A percentile compares a stretch with the other conserved stretches of the same genome.
Conservation (phyloP, 2,113 vertebrate species). For the Egretta garzetta region DNA sequence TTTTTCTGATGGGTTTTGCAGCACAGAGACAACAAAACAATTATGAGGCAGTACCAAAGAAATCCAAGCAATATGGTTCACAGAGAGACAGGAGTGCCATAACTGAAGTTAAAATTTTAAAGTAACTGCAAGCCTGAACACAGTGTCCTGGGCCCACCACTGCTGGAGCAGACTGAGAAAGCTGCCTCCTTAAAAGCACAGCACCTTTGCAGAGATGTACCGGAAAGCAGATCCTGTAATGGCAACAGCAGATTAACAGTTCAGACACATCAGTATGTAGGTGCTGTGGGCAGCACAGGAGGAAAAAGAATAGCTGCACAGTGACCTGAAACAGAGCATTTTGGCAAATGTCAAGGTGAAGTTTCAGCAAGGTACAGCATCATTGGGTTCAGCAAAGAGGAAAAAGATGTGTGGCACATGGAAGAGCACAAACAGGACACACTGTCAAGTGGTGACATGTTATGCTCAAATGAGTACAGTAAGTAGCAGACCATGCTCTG, state of each 20-base stretch:
- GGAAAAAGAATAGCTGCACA: not conserved
- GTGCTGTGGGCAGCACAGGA: not conserved
- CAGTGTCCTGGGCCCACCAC: not conserved
- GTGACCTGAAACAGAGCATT: not conserved
- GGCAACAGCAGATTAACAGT: not conserved
- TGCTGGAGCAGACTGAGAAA: not conserved
- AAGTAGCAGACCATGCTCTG: not conserved
- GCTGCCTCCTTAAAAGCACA: not conserved
- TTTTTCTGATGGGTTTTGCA: not conserved
- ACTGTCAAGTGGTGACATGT: not conserved
- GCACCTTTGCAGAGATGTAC: not conserved
- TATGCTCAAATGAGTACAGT: not conserved
- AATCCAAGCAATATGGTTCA: accelerated
- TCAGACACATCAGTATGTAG: not conserved
- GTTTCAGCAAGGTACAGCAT: not conserved
- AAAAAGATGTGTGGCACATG: not conserved
- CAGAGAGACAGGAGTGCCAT: not conserved
- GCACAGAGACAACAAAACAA: not conserved
- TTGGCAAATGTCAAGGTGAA: not conserved
- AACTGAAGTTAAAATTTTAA: not conserved
- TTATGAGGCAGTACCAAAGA: not conserved
- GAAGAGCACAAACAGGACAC: not conserved
- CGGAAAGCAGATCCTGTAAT: not conserved
- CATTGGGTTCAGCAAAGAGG: not conserved
- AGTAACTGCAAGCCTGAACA: not conserved